Base-by-base conservation (phyloP, 2,888 invertebrate genomes). In the Noctua fimbriata region DNA sequence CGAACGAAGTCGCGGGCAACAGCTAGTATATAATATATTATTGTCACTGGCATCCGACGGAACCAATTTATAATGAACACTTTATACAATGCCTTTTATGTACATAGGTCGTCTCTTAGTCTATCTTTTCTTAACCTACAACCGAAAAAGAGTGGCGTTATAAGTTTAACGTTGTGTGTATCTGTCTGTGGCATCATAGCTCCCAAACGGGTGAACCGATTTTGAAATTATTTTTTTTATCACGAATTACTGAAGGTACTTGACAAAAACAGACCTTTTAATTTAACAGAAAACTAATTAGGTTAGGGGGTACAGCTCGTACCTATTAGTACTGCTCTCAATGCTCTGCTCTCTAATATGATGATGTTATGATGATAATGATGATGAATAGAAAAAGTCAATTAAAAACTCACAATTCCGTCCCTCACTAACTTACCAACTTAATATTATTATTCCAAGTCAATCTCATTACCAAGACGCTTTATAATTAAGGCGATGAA, bases 401-500 rank as follows among this genome's bases (percentile, higher is more conserved):
- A 76, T 65, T 44, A 49, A 41, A 77, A 28, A 18, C 16, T n/a
- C 5, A 6, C 1, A 36, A 21, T 16, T 10, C 28, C 18, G 52
- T 28, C 58, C 21, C 6, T 66, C n/a, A 36, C 16, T 21, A 49
- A 58, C 49, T 55, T 47, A 72, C 52, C 16, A 44, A 44, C 21
- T 36, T 52, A 80, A 71, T 73, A 67, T 77, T 73, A 67, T 77
- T 81, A 69, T 76, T 70, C 63, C 55, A 69, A 85, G 32, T 60
- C 65, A 65, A 49, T 74, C 73, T 78, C 70, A 73, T 81, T 73
- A 82, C 14, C 4, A n/a, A 58, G 49, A 58, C 47, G 44, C 41
- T 71, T 58, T 67, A 47, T 60, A 78, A 84, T 78, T 73, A 83
- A 60, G 58, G 60, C 60, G 32, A 78, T 63, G 72, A 76, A 85